Percentiles rank a stretch among this genome's conserved stretches.
These are phyloP conservation scores for Synodontis membranacea DNA, from an alignment of 2,113 vertebrate species.

Conservation along the genomic window DNA sequence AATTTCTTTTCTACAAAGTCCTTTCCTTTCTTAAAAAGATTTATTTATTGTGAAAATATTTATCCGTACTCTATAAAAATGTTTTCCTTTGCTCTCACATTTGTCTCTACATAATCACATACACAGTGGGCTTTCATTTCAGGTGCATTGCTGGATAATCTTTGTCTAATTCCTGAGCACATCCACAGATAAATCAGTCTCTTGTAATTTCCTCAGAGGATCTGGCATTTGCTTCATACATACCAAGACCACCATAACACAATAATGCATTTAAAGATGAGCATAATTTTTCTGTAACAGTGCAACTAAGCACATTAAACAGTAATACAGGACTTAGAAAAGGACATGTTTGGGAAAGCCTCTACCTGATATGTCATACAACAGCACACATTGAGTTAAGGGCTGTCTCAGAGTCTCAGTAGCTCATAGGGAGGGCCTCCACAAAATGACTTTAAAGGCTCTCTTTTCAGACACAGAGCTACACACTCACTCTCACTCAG, in stretches of 20 bases:
- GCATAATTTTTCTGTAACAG: background rate
- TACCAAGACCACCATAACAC: background rate
- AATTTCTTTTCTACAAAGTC: conserved; percentile 10
- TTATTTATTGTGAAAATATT: conserved; percentile 27
- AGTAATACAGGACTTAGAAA: background rate
- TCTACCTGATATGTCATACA: background rate
- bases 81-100: conserved; percentile 10
- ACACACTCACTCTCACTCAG: conserved; percentile 37
- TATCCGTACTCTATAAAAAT: conserved; percentile 14
- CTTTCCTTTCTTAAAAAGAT: conserved; percentile 3
- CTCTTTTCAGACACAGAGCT: conserved; percentile 73
- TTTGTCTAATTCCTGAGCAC: background rate
- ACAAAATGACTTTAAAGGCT: conserved; percentile 84
- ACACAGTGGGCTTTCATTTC: background rate
- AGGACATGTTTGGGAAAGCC: background rate
- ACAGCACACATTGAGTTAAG: conserved; percentile 85
- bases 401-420: conserved; percentile 70
- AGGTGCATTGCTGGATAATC: background rate
- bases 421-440: conserved; percentile 79
- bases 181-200: conserved; percentile 32
- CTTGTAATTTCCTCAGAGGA: conserved; percentile 11
- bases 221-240: background rate
- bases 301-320: background rate
- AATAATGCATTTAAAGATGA: background rate
- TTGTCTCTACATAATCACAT: background rate